Base-by-base conservation (phyloP, 2,113 vertebrate genomes). In the Dolichotis patagonum region DNA sequence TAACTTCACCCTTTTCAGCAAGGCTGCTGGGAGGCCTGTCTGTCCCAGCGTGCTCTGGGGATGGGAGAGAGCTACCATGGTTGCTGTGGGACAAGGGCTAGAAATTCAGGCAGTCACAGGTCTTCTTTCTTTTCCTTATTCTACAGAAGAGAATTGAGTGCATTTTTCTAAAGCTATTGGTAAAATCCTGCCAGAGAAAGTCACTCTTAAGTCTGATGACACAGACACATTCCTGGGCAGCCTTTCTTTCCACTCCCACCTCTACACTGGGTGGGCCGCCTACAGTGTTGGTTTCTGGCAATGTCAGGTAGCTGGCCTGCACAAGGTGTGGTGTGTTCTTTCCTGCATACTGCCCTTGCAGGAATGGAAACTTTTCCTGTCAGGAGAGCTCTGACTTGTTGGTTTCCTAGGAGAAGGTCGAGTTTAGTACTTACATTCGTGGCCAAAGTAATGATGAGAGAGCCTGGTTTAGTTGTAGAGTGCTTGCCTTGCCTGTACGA, bases 371-470 rank as follows among this genome's bases (percentile, higher is more conserved):
- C 41, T 56, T 81, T 85, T 96, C 56, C 85, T 89, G 24, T 95
- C 13, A 65, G 38, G 58, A 83, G 52, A 96, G 38, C 38, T 58
- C 81, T 30, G 78, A 89, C 69, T 93, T 95, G 85, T 81, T 91
- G 91, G 83, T 93, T 95, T 96, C 81, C 80, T 78, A n/a, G 86
- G 60, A 93, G 81, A 92, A 97, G 90, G 30, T 58, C 88, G 80
- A 93, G 56, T 93, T 92, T 86, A 94, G 71, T 78, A 17, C 20
- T 88, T 93, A 17, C 22, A 35, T 49, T 14, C 90, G 5, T 63
- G 85, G 78, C 65, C 85, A 94, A 85, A 91, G 67, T 77, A n/a
- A 41, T 88, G 69, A 65, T 3, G 67, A 75, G 19, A 85, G 88
- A 20, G 16, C 10, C 89, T 46, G 11, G 41, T 58, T 54, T 1